Evolutionary conservation across 2,888 invertebrate genomes (phyloP).

Genomic region (Tetragonula carbonaria): DNA sequence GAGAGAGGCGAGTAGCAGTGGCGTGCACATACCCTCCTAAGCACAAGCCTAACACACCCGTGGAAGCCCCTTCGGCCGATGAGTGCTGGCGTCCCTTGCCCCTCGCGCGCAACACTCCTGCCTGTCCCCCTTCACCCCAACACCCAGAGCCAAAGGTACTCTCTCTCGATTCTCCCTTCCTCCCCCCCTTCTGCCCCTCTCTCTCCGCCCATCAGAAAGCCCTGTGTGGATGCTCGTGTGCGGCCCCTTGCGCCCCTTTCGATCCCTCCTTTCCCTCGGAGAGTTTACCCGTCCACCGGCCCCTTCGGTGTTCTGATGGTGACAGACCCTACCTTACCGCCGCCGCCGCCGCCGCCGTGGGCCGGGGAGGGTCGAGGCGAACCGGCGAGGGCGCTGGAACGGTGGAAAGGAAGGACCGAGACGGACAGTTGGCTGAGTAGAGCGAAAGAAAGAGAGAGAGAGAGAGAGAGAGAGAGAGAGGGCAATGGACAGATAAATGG

Average conservation of each 20-base stretch:
- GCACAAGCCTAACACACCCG: constrained; percentile 75
- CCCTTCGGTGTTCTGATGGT: constrained; percentile 84
- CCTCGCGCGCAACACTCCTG: constrained; percentile 72
- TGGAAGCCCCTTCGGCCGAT: constrained; percentile 80
- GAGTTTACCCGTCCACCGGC: constrained; percentile 85
- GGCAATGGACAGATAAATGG: too few species aligned
- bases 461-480: background rate
- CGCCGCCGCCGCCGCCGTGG: constrained; percentile 63
- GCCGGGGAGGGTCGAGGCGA: constrained; percentile 81
- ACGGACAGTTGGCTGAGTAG: constrained; percentile 67
- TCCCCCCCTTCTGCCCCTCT: constrained; percentile 83
- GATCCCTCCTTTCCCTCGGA: constrained; percentile 81
- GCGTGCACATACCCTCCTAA: constrained; percentile 72
- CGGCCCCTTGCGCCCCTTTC: constrained; percentile 85
- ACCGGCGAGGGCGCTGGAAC: constrained; percentile 84
- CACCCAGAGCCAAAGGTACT: constrained; percentile 80
- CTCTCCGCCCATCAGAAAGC: constrained; percentile 78
- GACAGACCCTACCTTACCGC: constrained; percentile 82
- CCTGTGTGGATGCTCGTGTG: constrained; percentile 77
- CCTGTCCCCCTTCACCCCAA: constrained; percentile 84
- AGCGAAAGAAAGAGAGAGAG: constrained; percentile 16
- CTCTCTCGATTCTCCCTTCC: constrained; percentile 79
- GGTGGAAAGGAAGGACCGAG: constrained; percentile 72
- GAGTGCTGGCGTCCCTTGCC: constrained; percentile 77
- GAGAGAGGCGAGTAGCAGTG: constrained; percentile 43